Evolutionary conservation across 2,888 invertebrate species (phyloP), one percentile per base, ranked within the genome.

Genomic region (Trichopria drosophilae): DNA sequence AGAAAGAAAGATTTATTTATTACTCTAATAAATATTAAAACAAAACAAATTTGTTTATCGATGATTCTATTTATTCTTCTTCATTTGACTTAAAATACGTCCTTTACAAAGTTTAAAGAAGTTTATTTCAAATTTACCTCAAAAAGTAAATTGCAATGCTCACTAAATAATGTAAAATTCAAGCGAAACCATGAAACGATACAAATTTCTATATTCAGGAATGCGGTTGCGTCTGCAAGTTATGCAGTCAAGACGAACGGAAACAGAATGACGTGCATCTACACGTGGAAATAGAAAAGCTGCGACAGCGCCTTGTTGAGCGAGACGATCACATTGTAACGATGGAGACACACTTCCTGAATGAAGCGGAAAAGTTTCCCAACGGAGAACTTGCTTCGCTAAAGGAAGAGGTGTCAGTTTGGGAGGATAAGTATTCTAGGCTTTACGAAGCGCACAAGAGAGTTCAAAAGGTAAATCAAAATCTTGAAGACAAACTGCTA

Each of bases 381-480:
- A 86, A 86, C 44, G 86, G 89, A 37, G 86, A 88, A 66, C 81
- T 88, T 68, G 85, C 85, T 20, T 86, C 89, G 51, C 80, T 92
- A 47, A 86, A 88, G 66, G 93, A 93, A 60, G 92, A 93, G 74
- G 78, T 93, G 46, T 77, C 84, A 42, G 88, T 90, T 62, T 93
- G 93, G 88, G 86, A 92, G 72, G 95, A 95, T 71, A 93, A 95
- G 79, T 94, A 94, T 73, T 77, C 60, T 71, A 90, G 95, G 67
- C 81, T 96, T 62, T 87, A 90, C 77, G 95, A 96, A 71, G 93
- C 93, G 46, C 93, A 96, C 71, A 91, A 92, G 73, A 84, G 93
- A 68, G 87, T 96, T 51, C 95, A 95, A 77, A 92, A 90, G 77
- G 86, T 96, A 31, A 96, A 96, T 78, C 94, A 95, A 80, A 90